Percentiles rank a stretch among this genome's conserved stretches.
Evolutionary conservation across 2,888 invertebrate genomes (phyloP).

Genomic region (Linnaemya tessellans): DNA sequence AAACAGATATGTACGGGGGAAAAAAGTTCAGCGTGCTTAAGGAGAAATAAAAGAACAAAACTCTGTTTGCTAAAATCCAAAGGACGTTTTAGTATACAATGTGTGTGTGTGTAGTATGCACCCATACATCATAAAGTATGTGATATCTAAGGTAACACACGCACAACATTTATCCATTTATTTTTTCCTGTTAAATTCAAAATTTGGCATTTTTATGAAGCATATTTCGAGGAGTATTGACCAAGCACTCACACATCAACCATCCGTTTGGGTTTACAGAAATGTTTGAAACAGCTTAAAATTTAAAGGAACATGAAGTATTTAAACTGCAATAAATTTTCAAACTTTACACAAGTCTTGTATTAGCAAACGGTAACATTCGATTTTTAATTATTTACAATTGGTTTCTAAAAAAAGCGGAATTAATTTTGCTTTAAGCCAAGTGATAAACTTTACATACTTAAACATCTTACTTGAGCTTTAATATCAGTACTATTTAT

Average conservation of each 20-base stretch:
- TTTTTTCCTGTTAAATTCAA: slow-evolving; percentile 5
- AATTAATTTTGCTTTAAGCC: too few species aligned
- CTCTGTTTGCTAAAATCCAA: slow-evolving; percentile 23
- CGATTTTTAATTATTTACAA: too few species aligned
- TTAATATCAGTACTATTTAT: too few species aligned
- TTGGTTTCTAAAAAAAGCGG: too few species aligned
- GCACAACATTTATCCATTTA: slow-evolving; percentile 13
- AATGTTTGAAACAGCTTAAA: not conserved
- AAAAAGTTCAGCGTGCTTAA: slow-evolving; percentile 21
- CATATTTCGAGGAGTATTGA: slow-evolving; percentile 43
- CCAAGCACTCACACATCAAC: not conserved
- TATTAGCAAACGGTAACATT: too few species aligned
- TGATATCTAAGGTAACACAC: slow-evolving; percentile 67
- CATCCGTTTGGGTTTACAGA: not conserved
- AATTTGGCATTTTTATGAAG: slow-evolving; percentile 35
- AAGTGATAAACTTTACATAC: too few species aligned
- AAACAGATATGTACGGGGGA: slow-evolving; percentile 49
- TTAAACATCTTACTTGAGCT: too few species aligned
- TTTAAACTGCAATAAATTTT: too few species aligned
- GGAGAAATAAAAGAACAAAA: slow-evolving; percentile 26
- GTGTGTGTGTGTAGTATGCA: slow-evolving; percentile 13
- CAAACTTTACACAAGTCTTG: too few species aligned
- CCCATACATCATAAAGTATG: slow-evolving; percentile 25
- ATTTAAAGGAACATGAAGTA: not conserved
- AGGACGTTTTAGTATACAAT: not conserved